Evolutionary conservation across 1,140 invertebrate genomes (phyloP), one percentile per base, ranked within the genome.

Genomic region (Chionoecetes opilio): DNA sequence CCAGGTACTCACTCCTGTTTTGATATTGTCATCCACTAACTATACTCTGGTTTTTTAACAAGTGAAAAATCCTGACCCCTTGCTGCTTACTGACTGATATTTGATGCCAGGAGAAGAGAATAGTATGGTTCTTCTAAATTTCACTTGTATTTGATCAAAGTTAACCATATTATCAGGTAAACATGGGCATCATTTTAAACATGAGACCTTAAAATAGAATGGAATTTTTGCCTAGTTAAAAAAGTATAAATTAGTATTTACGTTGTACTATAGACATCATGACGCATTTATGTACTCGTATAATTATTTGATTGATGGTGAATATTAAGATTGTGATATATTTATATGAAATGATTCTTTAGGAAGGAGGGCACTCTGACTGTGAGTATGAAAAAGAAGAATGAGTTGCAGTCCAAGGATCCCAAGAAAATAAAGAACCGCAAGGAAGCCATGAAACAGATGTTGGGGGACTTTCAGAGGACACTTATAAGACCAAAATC

Each of bases 311-410:
- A n/a, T n/a, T n/a, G n/a, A n/a, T n/a, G n/a, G n/a, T n/a, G n/a
- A n/a, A 32, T 5, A 84, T 84, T 84, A 29, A 11, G 29, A 84
- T 37, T n/a, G 0, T 75, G 11, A 91, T 0, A 82, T 92, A 32
- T 82, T 17, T 92, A n/a, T n/a, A 31, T n/a, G n/a, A n/a, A n/a
- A n/a, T n/a, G n/a, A n/a, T n/a, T n/a, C 87, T 87, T 21, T 46
- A 93, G 92, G n/a, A 11, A 14, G 34, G 0, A 53, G 63, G 84
- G 37, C 21, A 34, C n/a, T 53, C 26, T 87, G 31, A 38, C 92
- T 46, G 41, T 87, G 21, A 29, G 38, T 29, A 93, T 87, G 92
- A 93, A 93, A 41, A 93, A 87, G 53, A 93, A 93, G 84, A 46
- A 38, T 8, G 38, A 87, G 31, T 9, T 86, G 31, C 82, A 86